These are phyloP conservation scores for Barbus barbus DNA, from an alignment of 2,113 vertebrate genomes.

Conservation along the genomic window DNA sequence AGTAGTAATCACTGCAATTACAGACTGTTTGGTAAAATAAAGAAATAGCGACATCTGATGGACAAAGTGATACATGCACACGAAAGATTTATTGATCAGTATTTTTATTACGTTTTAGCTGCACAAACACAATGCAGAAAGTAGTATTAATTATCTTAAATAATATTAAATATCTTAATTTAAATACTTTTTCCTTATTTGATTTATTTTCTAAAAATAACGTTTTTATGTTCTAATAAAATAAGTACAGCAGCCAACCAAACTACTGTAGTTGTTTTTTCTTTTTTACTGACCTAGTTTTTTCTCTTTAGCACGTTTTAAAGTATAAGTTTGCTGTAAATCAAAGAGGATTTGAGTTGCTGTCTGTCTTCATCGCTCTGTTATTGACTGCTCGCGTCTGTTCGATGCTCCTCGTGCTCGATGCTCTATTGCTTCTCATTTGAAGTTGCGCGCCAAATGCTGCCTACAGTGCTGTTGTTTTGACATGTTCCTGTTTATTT, in stretches of 20 bases:
- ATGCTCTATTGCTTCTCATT: background rate
- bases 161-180: no score
- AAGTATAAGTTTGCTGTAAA: background rate
- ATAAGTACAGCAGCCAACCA: background rate
- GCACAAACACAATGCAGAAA: background rate
- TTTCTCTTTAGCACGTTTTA: background rate
- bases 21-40: background rate
- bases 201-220: background rate
- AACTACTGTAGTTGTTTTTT: background rate
- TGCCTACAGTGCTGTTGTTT: background rate
- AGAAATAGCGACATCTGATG: conserved; percentile 37
- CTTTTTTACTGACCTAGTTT: background rate
- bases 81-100: background rate
- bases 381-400: conserved; percentile 28
- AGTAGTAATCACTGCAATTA: background rate
- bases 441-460: conserved; percentile 49
- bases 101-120: background rate
- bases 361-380: background rate
- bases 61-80: background rate
- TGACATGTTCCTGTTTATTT: background rate
- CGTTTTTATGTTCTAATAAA: background rate
- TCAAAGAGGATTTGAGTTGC: background rate
- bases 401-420: conserved; percentile 6
- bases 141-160: background rate
- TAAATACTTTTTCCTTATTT: no score